A percentile compares a stretch with the other conserved stretches of the same genome.
Conservation (phyloP, 2,888 invertebrate species). For the Iselma pallidipennis region DNA sequence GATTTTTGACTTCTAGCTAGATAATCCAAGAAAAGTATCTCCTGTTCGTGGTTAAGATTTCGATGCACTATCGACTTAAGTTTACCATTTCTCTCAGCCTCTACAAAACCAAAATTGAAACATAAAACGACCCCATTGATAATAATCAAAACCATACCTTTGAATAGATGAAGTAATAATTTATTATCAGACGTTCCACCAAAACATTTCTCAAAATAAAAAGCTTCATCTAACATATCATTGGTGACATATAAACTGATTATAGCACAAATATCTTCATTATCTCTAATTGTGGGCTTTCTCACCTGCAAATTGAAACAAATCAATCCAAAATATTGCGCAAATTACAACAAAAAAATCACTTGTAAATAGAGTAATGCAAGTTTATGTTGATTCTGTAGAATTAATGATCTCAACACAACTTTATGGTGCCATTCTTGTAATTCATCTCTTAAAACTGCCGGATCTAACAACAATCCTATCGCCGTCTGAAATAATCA, state of each 20-base stretch:
- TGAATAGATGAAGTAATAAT: conserved; percentile 65
- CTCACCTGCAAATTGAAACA: conserved; percentile 52
- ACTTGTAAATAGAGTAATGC: conserved; percentile 73
- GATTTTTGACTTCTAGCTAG: conserved; percentile 61
- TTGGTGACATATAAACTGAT: conserved; percentile 67
- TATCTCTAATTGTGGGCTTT: conserved; percentile 46
- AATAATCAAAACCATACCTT: conserved; percentile 55
- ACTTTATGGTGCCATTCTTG: conserved; percentile 75
- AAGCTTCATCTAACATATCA: conserved; percentile 67
- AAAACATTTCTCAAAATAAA: conserved; percentile 65
- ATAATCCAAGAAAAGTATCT: conserved; percentile 68
- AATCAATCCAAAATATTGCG: conserved; percentile 6
- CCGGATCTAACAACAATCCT: conserved; percentile 65
- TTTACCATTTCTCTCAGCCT: conserved; percentile 57
- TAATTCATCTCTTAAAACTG: conserved; percentile 61
- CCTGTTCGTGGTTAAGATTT: conserved; percentile 66
- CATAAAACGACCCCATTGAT: too few species aligned
- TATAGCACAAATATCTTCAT: conserved; percentile 59
- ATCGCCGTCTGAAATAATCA: conserved; percentile 63
- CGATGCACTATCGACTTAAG: conserved; percentile 66
- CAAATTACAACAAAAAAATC: conserved; percentile 56
- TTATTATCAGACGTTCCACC: conserved; percentile 54
- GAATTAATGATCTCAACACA: conserved; percentile 67
- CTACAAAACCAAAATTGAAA: conserved; percentile 7
- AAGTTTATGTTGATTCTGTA: conserved; percentile 69